A percentile compares a stretch with the other conserved stretches of the same genome.
phyloP scores from a whole-genome alignment of 2,888 invertebrate species.

The Lissocephala sabroskyi region DNA sequence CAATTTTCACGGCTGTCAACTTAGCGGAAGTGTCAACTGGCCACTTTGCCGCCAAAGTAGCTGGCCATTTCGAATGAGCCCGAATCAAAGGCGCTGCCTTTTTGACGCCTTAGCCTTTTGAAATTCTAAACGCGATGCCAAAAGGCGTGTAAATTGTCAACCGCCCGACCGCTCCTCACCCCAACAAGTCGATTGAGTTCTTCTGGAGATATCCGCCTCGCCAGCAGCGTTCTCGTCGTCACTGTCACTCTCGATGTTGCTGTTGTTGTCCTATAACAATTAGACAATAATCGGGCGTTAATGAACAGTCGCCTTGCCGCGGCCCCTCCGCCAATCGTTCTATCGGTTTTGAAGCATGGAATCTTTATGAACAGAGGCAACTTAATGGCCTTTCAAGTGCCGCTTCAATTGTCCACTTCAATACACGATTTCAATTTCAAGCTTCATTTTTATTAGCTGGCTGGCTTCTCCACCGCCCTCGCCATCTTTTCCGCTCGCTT shows the following conservation, averaged over 20 bases:
- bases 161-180: too few relatives aligned
- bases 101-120: conserved; percentile 15
- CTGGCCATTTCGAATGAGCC: conserved; percentile 21
- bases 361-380: conserved; percentile 6
- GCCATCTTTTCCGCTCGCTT: too few relatives aligned
- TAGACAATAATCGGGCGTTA: conserved; percentile 60
- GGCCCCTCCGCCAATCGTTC: not conserved
- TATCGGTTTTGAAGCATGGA: not conserved
- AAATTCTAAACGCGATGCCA: conserved; percentile 33
- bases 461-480: not conserved
- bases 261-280: conserved; percentile 42
- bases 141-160: conserved; percentile 2
- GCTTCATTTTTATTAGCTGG: not conserved
- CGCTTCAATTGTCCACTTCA: conserved; percentile 32
- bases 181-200: too few relatives aligned
- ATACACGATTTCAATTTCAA: conserved; percentile 2
- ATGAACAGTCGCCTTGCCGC: conserved; percentile 37
- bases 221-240: too few relatives aligned
- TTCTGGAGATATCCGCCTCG: too few relatives aligned
- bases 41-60: conserved; percentile 4
- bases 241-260: not conserved
- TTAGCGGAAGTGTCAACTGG: conserved; percentile 63
- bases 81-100: conserved; percentile 7
- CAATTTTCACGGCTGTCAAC: conserved; percentile 62
- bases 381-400: conserved; percentile 55